phyloP scores from a whole-genome alignment of 2,888 invertebrate genomes.

The Ennomos quercinarius region DNA sequence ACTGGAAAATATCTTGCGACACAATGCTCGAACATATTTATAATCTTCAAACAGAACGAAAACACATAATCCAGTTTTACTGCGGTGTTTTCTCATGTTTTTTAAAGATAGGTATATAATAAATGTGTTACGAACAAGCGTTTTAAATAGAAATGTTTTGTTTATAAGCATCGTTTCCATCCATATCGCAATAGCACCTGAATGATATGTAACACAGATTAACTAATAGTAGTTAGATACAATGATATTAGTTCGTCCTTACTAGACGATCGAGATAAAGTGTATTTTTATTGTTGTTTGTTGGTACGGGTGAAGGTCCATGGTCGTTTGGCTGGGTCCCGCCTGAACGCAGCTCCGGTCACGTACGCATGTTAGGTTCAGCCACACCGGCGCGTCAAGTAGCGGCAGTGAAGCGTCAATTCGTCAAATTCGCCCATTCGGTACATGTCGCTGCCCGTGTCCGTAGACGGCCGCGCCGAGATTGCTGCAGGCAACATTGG shows the following conservation, averaged over 20 bases:
- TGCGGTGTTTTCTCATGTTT: conserved; percentile 9
- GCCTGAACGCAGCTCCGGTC: conserved; percentile 59
- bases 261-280: conserved; percentile 43
- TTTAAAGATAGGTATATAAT: conserved; percentile 8
- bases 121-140: conserved; percentile 18
- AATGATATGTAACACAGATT: conserved; percentile 20
- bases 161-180: conserved; percentile 34
- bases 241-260: conserved; percentile 31
- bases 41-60: conserved; percentile 19
- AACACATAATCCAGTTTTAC: conserved; percentile 14
- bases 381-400: no score
- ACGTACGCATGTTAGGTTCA: conserved; percentile 69
- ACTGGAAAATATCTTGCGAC: conserved; percentile 6
- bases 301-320: conserved; percentile 54
- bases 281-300: conserved; percentile 37
- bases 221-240: no score
- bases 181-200: conserved; percentile 30
- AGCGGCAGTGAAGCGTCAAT: no score
- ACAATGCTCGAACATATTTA: conserved; percentile 17
- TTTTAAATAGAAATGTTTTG: conserved; percentile 21
- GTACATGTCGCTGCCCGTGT: no score
- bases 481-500: no score
- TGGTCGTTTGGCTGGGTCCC: conserved; percentile 44
- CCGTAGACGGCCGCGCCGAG: no score
- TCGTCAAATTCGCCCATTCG: no score